Evolutionary conservation across 2,113 vertebrate species (phyloP).

Genomic region (Mormyrus iriodes): DNA sequence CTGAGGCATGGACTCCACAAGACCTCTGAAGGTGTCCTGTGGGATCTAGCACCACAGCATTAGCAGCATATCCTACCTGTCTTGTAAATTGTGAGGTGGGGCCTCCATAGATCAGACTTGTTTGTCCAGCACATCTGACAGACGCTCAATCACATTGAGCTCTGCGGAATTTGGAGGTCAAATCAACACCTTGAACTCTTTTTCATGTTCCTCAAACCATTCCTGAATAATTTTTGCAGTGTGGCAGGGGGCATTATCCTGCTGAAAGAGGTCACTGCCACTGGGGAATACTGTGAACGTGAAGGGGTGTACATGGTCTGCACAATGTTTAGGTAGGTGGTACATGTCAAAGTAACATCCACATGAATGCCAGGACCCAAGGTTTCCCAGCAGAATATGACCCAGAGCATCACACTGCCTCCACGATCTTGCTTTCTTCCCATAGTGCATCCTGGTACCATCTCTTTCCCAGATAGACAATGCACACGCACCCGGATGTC

Average conservation of each 20-base stretch:
- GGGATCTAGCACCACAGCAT: not conserved
- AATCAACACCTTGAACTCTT: not conserved
- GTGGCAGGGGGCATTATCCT: not conserved
- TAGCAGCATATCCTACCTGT: not conserved
- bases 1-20: not conserved
- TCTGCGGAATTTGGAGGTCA: not conserved
- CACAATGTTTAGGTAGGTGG: not conserved
- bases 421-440: not conserved
- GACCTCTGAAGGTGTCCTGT: not conserved
- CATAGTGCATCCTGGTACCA: not conserved
- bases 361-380: not conserved
- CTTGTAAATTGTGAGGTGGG: not conserved
- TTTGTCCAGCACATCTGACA: not conserved
- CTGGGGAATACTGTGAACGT: not conserved
- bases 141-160: not conserved
- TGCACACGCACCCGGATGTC: not conserved
- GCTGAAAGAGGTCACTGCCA: not conserved
- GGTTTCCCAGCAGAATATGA: not conserved
- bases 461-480: not conserved
- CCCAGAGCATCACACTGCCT: not conserved
- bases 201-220: not conserved
- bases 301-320: not conserved
- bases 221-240: not conserved
- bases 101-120: not conserved
- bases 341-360: not conserved